Evolutionary conservation across 2,797 vertebrate species (phyloP), one percentile per base, ranked within the genome.

Genomic region (Champsocephalus gunnari): DNA sequence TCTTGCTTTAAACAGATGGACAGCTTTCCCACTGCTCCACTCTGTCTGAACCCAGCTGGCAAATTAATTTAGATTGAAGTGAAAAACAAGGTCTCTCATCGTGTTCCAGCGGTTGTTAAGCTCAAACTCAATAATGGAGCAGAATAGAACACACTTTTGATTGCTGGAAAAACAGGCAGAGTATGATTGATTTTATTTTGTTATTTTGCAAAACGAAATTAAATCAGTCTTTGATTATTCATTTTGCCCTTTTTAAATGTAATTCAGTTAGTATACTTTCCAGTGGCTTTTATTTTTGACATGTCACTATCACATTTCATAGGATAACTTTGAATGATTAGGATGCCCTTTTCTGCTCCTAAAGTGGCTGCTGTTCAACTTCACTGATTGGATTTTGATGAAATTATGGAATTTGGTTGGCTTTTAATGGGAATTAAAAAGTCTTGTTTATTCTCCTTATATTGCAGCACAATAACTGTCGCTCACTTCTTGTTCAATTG

Each of bases 41-140:
- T 57, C 75, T 60, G 81, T 43, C 75, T 73, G 73, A 38, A 88
- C 82, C 88, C 92, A 89, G 85, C 87, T 91, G 90, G 88, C 79
- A 90, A 90, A 93, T 93, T 92, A 88, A 92, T 93, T 93, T 89
- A 87, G 85, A 90, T 80, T 85, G 77, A 83, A 58, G 80, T 75
- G 70, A 57, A 85, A 87, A 83, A 24, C 9, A 11, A 24, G 61
- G 70, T 79, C 85, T 89, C 72, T 88, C 81, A 82, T 89, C 65
- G 3, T 16, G 81, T 63, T 87, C 88, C 82, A 92, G 79, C n/a
- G 47, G 66, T 76, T 67, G 71, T 85, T 85, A 82, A 86, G 82
- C 65, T 81, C 24, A 56, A 66, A 41, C 71, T 63, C 67, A 45
- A 44, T 62, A 75, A 62, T 5, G 9, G 59, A 64, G 66, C 49